These are phyloP conservation scores for Chiroxiphia lanceolata DNA, from an alignment of 2,797 vertebrate species.

Conservation along the genomic window DNA sequence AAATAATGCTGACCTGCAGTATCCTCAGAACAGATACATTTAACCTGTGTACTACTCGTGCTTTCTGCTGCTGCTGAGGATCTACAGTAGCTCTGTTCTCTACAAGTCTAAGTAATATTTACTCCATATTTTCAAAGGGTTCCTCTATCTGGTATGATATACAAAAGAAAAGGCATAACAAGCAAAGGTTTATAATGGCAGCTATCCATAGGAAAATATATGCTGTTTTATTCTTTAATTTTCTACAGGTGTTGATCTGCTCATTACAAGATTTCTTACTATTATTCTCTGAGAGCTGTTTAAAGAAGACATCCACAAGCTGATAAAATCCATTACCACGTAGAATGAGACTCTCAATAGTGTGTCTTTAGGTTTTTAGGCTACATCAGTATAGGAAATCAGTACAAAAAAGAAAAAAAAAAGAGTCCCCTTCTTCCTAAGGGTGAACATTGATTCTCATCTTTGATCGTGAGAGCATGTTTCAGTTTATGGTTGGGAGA, in stretches of 20 bases:
- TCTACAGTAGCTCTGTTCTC: not conserved
- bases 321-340: not conserved
- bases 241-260: not conserved
- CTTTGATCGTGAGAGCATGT: not conserved
- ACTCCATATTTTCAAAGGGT: not conserved
- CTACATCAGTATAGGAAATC: not conserved
- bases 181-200: not conserved
- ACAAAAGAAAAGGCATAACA: not conserved
- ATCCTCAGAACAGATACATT: not conserved
- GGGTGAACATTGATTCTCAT: not conserved
- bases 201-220: not conserved
- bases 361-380: not conserved
- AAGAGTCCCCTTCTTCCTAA: not conserved
- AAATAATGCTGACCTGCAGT: not conserved
- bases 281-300: not conserved
- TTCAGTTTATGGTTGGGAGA: not conserved
- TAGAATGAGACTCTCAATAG: not conserved
- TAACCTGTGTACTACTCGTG: not conserved
- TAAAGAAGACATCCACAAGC: not conserved
- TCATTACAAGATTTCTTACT: not conserved
- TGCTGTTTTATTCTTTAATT: not conserved
- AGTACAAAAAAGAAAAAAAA: not conserved
- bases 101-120: not conserved
- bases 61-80: not conserved
- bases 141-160: not conserved